Evolutionary conservation across 2,888 invertebrate species (phyloP).

Genomic region (Drosophila macrospina): DNA sequence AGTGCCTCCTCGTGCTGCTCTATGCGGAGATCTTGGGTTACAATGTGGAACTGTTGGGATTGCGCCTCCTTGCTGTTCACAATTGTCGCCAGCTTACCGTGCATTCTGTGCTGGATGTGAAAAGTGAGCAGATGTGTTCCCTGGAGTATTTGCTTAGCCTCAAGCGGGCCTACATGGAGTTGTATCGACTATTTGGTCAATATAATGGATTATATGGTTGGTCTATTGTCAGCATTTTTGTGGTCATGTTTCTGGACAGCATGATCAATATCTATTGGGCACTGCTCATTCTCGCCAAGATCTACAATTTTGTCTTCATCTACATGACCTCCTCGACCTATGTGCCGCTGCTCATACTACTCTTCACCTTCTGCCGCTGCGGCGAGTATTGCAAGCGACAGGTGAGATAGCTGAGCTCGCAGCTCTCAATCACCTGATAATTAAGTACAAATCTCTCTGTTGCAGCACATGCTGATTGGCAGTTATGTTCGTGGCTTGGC

Average conservation of each 20-base stretch:
- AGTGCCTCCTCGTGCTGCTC: constrained; percentile 53
- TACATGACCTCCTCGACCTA: constrained; percentile 49
- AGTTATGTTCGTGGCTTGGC: constrained; percentile 61
- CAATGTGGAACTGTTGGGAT: constrained; percentile 57
- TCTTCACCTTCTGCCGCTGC: constrained; percentile 61
- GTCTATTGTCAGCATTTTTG: constrained; percentile 65
- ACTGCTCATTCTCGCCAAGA: constrained; percentile 50
- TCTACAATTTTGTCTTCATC: constrained; percentile 53
- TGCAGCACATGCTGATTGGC: constrained; percentile 58
- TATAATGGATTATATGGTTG: constrained; percentile 73
- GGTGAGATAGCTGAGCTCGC: constrained; percentile 49
- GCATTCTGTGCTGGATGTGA: constrained; percentile 51
- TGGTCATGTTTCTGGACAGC: constrained; percentile 70
- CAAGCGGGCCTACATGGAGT: constrained; percentile 69
- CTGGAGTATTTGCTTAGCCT: constrained; percentile 68
- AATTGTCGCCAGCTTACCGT: constrained; percentile 43
- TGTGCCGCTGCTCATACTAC: constrained; percentile 45
- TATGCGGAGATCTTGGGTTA: constrained; percentile 56
- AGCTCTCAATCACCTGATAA: too few relatives aligned
- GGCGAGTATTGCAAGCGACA: constrained; percentile 75
- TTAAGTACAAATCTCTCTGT: too few relatives aligned
- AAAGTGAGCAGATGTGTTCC: constrained; percentile 63
- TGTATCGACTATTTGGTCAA: constrained; percentile 53
- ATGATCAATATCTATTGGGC: constrained; percentile 74
- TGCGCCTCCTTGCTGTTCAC: constrained; percentile 55